Base-by-base conservation (phyloP, 2,797 vertebrate genomes). In the Brachyalestes nurse region DNA sequence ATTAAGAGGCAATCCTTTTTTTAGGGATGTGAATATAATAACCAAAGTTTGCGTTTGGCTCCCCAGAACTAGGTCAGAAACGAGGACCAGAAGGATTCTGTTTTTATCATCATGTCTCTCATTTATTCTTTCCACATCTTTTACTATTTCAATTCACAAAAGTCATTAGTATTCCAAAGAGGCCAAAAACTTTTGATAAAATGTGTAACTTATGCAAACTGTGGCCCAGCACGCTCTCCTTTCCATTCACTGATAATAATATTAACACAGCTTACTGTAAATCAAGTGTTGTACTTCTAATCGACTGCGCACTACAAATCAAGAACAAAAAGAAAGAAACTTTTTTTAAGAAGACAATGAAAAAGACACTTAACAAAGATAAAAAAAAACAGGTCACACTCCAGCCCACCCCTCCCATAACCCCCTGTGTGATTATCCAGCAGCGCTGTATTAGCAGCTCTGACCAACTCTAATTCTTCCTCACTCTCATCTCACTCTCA, bases 401-500 rank as follows among this genome's bases (percentile, higher is more conserved):
- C 84, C 88, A 86, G 82, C 89, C 86, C 83, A 61, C 51, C 66
- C 17, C 58, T 47, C 13, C 86, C 70, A 71, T 79, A 21, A 74
- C 61, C 58, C 69, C 78, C 82, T 82, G 82, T 88, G 85, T 90
- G 88, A 92, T 93, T 92, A 90, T 86, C 89, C 88, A 86, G 83
- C 82, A 75, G 82, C 6, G 40, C 88, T 87, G 89, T 84, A 90
- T 91, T 92, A 92, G 88, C 90, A 87, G 87, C 19, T 57, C 14
- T 19, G 19, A n/a, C 58, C 72, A 75, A 62, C 72, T 69, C 9
- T 58, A 45, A 81, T 73, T 73, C 72, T 73, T 73, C 40, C 53
- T 21, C 69, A 38, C 16, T 60, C 72, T 57, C 45, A 64, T 89
- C 91, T 89, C 83, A 83, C 87, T 90, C 87, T 88, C 84, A 90